These are phyloP conservation scores for Drosophila eugracilis DNA, from an alignment of 1,140 invertebrate species.

Conservation along the genomic window DNA sequence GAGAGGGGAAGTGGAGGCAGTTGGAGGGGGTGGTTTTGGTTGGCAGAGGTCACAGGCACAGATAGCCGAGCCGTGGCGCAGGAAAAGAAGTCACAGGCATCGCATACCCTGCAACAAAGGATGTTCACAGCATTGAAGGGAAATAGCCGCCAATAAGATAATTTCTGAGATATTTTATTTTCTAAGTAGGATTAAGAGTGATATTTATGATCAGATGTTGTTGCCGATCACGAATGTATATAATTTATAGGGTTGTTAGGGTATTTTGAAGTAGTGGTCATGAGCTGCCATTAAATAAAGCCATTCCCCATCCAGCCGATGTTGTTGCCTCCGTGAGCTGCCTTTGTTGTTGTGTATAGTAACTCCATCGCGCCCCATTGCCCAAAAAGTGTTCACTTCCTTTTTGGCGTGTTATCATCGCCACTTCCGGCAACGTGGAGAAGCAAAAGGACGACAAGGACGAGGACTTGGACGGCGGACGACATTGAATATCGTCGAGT, in stretches of 20 bases:
- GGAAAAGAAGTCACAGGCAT: neutral
- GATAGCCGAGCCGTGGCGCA: slow-evolving; percentile 8
- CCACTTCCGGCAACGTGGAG: slow-evolving; percentile 62
- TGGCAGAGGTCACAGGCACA: slow-evolving; percentile 23
- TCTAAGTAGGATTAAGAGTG: no score
- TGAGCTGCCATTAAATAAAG: slow-evolving; percentile 1
- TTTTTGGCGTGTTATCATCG: slow-evolving; percentile 73
- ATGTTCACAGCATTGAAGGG: no score
- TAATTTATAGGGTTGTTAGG: neutral
- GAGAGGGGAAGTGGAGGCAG: no score
- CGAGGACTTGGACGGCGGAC: slow-evolving; percentile 14
- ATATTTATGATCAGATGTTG: no score
- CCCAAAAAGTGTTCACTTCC: slow-evolving; percentile 81
- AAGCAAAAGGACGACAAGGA: slow-evolving; percentile 36
- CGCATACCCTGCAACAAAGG: slow-evolving; percentile 4
- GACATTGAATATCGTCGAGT: slow-evolving; percentile 41
- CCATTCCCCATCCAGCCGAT: slow-evolving; percentile 2
- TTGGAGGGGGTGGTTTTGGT: neutral
- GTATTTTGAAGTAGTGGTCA: slow-evolving; percentile 3
- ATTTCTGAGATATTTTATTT: no score
- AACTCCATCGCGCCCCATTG: slow-evolving; percentile 44
- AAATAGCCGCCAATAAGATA: no score
- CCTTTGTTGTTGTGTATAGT: slow-evolving; percentile 46
- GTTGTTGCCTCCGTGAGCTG: neutral
- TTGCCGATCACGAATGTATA: no score